Percentiles rank a stretch among this genome's conserved stretches.
phyloP scores from a whole-genome alignment of 2,888 invertebrate genomes.

The Parnassius smintheus region DNA sequence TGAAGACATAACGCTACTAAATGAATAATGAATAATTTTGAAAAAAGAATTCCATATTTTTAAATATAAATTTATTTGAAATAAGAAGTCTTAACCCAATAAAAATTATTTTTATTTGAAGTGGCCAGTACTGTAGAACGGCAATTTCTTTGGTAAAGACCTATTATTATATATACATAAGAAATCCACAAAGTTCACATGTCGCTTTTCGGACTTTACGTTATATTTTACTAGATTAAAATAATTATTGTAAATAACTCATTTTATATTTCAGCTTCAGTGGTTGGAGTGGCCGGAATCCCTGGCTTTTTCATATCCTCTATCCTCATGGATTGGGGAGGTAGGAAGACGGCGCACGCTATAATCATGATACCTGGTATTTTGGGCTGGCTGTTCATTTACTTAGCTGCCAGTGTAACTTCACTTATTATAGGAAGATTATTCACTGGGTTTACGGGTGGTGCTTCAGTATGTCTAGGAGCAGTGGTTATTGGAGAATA shows the following conservation, averaged over 20 bases:
- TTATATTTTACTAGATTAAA: too few species aligned
- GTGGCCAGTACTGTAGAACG: too few species aligned
- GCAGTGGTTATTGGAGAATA: slow-evolving; percentile 60
- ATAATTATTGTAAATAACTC: background rate
- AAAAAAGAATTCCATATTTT: too few species aligned
- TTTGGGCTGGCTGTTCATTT: slow-evolving; percentile 49
- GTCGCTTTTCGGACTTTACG: too few species aligned
- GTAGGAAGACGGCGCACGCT: slow-evolving; percentile 44
- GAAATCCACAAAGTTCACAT: too few species aligned
- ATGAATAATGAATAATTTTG: too few species aligned
- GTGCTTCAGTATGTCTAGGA: slow-evolving; percentile 45
- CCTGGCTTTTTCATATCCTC: slow-evolving; percentile 47
- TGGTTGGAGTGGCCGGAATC: slow-evolving; percentile 42
- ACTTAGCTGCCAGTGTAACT: slow-evolving; percentile 40
- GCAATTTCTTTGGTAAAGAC: too few species aligned
- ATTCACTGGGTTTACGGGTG: slow-evolving; percentile 46
- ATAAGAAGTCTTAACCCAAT: too few species aligned
- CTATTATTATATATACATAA: too few species aligned
- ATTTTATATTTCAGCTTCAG: slow-evolving; percentile 44
- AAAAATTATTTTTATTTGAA: too few species aligned
- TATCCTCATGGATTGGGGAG: slow-evolving; percentile 48
- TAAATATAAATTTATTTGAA: too few species aligned
- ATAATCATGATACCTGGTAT: slow-evolving; percentile 47
- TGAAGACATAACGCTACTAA: too few species aligned
- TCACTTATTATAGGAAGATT: slow-evolving; percentile 46